Percentiles rank a stretch among this genome's conserved stretches.
Evolutionary conservation across 64 coral and sea anemone genomes (phyloP).

Genomic region (Porites lutea): DNA sequence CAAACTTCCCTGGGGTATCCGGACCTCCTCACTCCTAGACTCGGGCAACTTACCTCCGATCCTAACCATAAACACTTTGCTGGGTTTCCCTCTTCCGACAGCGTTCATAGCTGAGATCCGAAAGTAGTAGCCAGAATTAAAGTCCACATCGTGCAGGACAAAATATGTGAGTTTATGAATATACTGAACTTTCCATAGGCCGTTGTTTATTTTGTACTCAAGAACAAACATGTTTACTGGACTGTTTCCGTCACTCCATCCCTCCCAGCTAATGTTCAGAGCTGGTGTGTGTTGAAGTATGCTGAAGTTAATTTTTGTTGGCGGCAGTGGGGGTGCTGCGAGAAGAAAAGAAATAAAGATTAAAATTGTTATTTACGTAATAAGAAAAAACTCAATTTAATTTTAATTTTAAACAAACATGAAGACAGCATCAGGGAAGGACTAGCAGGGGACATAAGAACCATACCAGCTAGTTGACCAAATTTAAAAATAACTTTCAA

Average conservation of each 20-base stretch:
- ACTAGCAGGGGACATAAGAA: too few species aligned
- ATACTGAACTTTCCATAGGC: constrained; percentile 39
- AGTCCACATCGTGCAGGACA: constrained; percentile 52
- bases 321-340: constrained; percentile 49
- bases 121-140: constrained; percentile 60
- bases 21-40: too few species aligned
- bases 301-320: constrained; percentile 44
- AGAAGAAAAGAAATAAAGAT: not conserved
- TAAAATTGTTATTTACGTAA: too few species aligned
- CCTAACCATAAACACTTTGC: constrained; percentile 35
- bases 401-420: too few species aligned
- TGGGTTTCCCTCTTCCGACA: constrained; percentile 42
- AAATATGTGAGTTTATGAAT: constrained; percentile 33
- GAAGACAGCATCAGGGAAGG: too few species aligned
- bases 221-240: constrained; percentile 71
- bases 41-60: constrained; percentile 27
- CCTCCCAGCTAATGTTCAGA: constrained; percentile 57
- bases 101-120: constrained; percentile 63
- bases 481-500: too few species aligned
- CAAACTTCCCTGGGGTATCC: too few species aligned
- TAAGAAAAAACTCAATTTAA: too few species aligned
- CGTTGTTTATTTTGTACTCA: constrained; percentile 49
- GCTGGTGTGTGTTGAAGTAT: not conserved
- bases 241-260: constrained; percentile 61
- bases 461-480: too few species aligned